Evolutionary conservation across 2,888 invertebrate genomes (phyloP).

Genomic region (Mythimna lalbum): DNA sequence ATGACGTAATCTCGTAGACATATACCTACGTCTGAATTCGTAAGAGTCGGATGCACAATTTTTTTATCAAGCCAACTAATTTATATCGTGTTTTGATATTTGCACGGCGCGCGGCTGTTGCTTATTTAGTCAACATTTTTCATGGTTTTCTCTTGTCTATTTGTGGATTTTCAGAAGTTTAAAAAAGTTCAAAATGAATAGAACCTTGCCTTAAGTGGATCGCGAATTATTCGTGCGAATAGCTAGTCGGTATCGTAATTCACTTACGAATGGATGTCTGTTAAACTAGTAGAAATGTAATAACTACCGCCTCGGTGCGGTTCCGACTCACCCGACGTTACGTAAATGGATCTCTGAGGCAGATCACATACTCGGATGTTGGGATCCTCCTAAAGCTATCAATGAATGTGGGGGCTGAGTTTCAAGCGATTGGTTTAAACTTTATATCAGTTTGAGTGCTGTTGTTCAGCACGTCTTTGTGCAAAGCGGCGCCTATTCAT

Average conservation of each 20-base stretch:
- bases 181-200: too few species aligned
- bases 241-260: slow-evolving; percentile 74
- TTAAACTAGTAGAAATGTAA: slow-evolving; percentile 75
- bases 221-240: slow-evolving; percentile 68
- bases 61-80: too few species aligned
- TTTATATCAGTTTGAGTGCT: background rate
- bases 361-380: slow-evolving; percentile 67
- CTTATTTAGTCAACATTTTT: too few species aligned
- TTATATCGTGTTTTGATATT: too few species aligned
- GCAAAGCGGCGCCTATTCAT: background rate
- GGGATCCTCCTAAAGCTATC: slow-evolving; percentile 62
- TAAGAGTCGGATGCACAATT: too few species aligned
- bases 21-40: too few species aligned
- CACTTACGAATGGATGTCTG: slow-evolving; percentile 76
- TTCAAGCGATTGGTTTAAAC: background rate
- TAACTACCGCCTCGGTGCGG: slow-evolving; percentile 71
- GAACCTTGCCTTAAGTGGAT: slow-evolving; percentile 28
- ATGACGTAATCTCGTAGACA: too few species aligned
- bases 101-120: too few species aligned
- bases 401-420: slow-evolving; percentile 21
- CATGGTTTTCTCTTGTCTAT: too few species aligned
- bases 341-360: slow-evolving; percentile 78
- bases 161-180: too few species aligned
- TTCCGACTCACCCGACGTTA: slow-evolving; percentile 78
- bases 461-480: background rate